Evolutionary conservation across 2,888 invertebrate species (phyloP).

Genomic region (Drosophila rellima): DNA sequence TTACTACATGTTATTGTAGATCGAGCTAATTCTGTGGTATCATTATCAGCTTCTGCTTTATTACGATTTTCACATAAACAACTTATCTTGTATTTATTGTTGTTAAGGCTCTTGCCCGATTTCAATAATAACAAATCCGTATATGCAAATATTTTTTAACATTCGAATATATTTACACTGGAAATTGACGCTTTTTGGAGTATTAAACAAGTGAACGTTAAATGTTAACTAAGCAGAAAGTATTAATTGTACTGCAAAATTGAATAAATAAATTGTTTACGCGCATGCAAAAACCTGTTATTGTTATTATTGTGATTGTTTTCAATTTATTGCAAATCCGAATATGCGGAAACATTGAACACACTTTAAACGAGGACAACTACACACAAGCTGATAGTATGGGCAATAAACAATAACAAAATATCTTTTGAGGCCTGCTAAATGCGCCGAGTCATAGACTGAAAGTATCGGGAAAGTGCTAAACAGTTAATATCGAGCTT

Average conservation of each 20-base stretch:
- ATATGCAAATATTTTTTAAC: slow-evolving; percentile 11
- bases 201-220: slow-evolving; percentile 20
- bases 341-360: slow-evolving; percentile 59
- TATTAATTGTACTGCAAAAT: slow-evolving; percentile 13
- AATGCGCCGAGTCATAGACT: slow-evolving; percentile 25
- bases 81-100: slow-evolving; percentile 35
- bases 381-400: slow-evolving; percentile 25
- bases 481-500: slow-evolving; percentile 46
- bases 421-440: background rate
- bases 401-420: slow-evolving; percentile 14
- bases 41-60: slow-evolving; percentile 19
- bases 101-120: slow-evolving; percentile 34
- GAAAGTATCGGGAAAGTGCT: background rate
- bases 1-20: background rate
- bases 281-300: slow-evolving; percentile 18
- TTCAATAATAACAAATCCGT: slow-evolving; percentile 9
- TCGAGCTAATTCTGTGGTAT: slow-evolving; percentile 26
- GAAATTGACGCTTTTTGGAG: slow-evolving; percentile 21
- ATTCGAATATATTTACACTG: slow-evolving; percentile 13
- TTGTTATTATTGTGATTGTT: slow-evolving; percentile 15
- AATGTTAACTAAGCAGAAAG: slow-evolving; percentile 6
- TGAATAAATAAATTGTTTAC: slow-evolving; percentile 16
- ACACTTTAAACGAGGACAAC: slow-evolving; percentile 55
- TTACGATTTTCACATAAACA: slow-evolving; percentile 65
- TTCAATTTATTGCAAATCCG: slow-evolving; percentile 1